These are phyloP conservation scores for Apomyelois bistriatella DNA, from an alignment of 2,888 invertebrate species.

Conservation along the genomic window DNA sequence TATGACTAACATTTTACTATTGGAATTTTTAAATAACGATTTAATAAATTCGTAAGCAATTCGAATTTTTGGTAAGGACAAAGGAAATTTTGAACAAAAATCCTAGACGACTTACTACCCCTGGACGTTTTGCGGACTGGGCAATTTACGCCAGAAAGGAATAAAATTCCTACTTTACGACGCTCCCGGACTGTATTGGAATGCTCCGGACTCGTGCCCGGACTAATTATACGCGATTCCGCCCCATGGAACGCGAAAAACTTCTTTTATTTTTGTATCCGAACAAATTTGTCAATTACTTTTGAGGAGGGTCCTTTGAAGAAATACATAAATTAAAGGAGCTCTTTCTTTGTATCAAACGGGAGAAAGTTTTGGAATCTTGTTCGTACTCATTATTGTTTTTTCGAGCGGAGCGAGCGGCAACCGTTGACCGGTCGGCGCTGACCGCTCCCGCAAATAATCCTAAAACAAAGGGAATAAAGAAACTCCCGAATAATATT, in stretches of 20 bases:
- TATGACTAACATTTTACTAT: too few relatives aligned
- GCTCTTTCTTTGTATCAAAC: conserved; percentile 55
- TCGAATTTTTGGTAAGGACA: too few relatives aligned
- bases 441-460: conserved; percentile 47
- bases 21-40: too few relatives aligned
- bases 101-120: not conserved
- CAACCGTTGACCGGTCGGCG: conserved; percentile 9
- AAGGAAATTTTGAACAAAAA: too few relatives aligned
- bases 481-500: conserved; percentile 71
- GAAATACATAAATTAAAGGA: conserved; percentile 56
- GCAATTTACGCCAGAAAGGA: conserved; percentile 16
- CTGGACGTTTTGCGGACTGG: not conserved
- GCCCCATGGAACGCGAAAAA: conserved; percentile 29
- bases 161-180: conserved; percentile 55
- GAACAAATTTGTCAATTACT: conserved; percentile 65
- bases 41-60: too few relatives aligned
- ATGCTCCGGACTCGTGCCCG: conserved; percentile 33
- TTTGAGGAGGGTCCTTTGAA: conserved; percentile 48
- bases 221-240: conserved; percentile 58
- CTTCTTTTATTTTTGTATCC: conserved; percentile 50
- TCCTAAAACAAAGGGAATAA: conserved; percentile 71
- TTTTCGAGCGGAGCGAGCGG: conserved; percentile 29
- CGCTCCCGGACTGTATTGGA: conserved; percentile 43
- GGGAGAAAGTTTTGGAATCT: conserved; percentile 58
- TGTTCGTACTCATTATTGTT: conserved; percentile 54